Evolutionary conservation across 2,113 vertebrate genomes (phyloP).

Genomic region (Narcine bancroftii): DNA sequence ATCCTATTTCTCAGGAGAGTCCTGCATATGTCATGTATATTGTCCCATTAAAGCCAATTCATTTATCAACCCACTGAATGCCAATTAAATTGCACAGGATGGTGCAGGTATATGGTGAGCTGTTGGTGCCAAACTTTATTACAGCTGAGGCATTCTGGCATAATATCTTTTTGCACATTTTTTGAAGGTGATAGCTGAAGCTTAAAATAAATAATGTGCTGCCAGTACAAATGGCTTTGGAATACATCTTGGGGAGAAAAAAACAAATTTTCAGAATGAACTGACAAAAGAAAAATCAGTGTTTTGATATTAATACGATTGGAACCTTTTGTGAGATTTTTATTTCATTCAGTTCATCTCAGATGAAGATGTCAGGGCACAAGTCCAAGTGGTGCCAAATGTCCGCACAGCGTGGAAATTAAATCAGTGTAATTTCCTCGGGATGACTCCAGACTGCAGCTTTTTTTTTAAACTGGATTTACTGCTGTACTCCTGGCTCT

Average conservation of each 20-base stretch:
- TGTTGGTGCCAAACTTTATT: slow-evolving; percentile 70
- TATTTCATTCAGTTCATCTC: slow-evolving; percentile 58
- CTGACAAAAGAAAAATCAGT: neutral
- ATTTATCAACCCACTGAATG: slow-evolving; percentile 86
- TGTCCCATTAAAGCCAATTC: slow-evolving; percentile 87
- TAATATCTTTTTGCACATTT: slow-evolving; percentile 50
- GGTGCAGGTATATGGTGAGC: slow-evolving; percentile 77
- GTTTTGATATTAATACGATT: slow-evolving; percentile 52
- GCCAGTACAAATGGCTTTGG: slow-evolving; percentile 61
- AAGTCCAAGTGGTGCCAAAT: slow-evolving; percentile 64
- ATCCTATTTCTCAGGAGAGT: slow-evolving; percentile 76
- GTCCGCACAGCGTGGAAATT: slow-evolving; percentile 72
- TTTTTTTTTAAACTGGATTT: slow-evolving; percentile 55
- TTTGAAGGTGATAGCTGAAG: slow-evolving; percentile 32
- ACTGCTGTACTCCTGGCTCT: slow-evolving; percentile 46
- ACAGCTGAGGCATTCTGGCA: slow-evolving; percentile 76
- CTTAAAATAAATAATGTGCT: neutral
- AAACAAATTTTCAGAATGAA: slow-evolving; percentile 16
- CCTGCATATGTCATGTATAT: slow-evolving; percentile 88
- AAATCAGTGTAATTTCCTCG: slow-evolving; percentile 78
- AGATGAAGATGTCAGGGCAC: slow-evolving; percentile 73
- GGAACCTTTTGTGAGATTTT: slow-evolving; percentile 54
- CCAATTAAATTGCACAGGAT: slow-evolving; percentile 87
- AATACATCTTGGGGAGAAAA: slow-evolving; percentile 67
- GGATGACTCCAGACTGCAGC: slow-evolving; percentile 59